Conservation (phyloP, 2,888 invertebrate genomes). For the Desoria tigrina region DNA sequence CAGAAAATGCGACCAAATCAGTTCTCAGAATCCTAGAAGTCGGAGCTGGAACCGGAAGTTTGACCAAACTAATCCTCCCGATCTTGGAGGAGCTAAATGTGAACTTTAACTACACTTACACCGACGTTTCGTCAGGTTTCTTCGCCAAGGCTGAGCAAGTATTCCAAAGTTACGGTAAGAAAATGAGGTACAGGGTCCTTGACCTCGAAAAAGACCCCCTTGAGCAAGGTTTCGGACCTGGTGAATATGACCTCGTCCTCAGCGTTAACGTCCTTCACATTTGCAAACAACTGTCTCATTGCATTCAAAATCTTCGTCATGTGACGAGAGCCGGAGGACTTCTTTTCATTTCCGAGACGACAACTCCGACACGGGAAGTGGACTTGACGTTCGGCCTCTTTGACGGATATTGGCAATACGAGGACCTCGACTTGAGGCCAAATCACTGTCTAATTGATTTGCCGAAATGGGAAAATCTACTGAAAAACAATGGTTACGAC, state of each 20-base stretch:
- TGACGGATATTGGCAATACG: constrained; percentile 1
- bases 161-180: constrained; percentile 13
- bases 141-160: constrained; percentile 18
- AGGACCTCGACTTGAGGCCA: neutral
- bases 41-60: constrained; percentile 24
- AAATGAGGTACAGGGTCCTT: constrained; percentile 5
- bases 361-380: neutral
- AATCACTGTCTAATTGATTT: constrained; percentile 6
- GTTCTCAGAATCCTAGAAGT: constrained; percentile 20
- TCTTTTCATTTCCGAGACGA: neutral
- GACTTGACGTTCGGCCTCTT: constrained; percentile 1
- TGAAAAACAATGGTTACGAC: neutral
- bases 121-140: constrained; percentile 25
- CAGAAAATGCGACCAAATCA: neutral
- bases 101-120: constrained; percentile 26
- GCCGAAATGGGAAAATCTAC: neutral
- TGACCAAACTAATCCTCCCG: constrained; percentile 4
- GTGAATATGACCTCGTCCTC: constrained; percentile 20
- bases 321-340: neutral
- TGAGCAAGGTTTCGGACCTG: constrained; percentile 20
- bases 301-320: neutral
- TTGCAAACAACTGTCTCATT: neutral
- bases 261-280: constrained; percentile 19
- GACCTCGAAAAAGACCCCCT: constrained; percentile 26
- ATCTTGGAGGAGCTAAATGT: constrained; percentile 14